Evolutionary conservation across 1,140 invertebrate species (phyloP).

Genomic region (Conus betulinus): DNA sequence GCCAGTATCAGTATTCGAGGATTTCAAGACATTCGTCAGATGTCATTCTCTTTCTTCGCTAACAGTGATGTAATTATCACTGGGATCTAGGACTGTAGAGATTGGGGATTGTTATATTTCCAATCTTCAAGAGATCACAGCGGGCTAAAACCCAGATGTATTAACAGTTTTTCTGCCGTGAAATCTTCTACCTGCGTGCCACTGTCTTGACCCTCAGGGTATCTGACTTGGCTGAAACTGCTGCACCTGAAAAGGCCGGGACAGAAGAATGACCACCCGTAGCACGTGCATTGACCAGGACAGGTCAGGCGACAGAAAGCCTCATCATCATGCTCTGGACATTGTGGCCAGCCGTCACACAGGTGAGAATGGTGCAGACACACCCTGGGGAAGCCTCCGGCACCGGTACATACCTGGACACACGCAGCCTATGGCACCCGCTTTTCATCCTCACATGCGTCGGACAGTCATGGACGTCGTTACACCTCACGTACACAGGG

Average conservation of each 20-base stretch:
- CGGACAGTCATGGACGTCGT: conserved; percentile 16
- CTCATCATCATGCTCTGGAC: conserved; percentile 39
- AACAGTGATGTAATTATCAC: conserved; percentile 18
- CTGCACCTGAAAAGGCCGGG: not conserved
- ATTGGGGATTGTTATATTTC: not conserved
- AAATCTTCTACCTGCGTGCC: not conserved
- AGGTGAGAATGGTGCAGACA: conserved; percentile 28
- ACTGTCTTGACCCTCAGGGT: not conserved
- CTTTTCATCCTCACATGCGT: conserved; percentile 11
- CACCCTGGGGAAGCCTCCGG: not conserved
- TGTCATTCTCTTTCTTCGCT: not conserved
- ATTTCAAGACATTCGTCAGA: not conserved
- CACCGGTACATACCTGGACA: conserved; percentile 42
- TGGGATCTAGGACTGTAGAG: conserved; percentile 23
- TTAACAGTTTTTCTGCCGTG: not conserved
- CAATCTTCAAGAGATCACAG: not conserved
- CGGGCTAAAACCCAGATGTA: not conserved
- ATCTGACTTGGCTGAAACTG: not conserved
- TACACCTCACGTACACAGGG: conserved; percentile 1
- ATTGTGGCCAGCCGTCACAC: conserved; percentile 30
- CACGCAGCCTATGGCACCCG: not conserved
- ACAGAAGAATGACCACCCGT: not conserved
- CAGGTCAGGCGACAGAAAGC: conserved; percentile 27
- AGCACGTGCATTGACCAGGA: conserved; percentile 48
- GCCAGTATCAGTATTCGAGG: conserved; percentile 22